A percentile compares a stretch with the other conserved stretches of the same genome.
Evolutionary conservation across 92 coral and sea anemone genomes (phyloP).

Genomic region (Montipora capitata): DNA sequence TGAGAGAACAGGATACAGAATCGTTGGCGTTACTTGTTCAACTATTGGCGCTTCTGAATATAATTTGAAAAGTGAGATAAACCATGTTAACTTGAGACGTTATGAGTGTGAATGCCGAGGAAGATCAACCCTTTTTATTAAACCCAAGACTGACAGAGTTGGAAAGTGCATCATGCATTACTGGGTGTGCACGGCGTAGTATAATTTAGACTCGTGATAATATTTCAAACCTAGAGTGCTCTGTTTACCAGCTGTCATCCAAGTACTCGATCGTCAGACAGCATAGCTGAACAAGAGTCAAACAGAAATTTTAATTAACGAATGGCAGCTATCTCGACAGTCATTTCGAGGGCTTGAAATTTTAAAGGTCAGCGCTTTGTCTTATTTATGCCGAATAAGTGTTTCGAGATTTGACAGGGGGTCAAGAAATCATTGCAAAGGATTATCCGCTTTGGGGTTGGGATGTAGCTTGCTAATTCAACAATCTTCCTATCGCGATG

Average conservation of each 20-base stretch:
- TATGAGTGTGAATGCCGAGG: slow-evolving; percentile 78
- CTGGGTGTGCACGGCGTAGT: slow-evolving; percentile 77
- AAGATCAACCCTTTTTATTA: slow-evolving; percentile 34
- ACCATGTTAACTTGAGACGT: slow-evolving; percentile 1
- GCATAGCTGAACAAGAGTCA: background rate
- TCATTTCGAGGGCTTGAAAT: too few relatives aligned
- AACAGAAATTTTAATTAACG: too few relatives aligned
- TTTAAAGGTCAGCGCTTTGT: too few relatives aligned
- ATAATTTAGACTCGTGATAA: background rate
- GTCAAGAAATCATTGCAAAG: too few relatives aligned
- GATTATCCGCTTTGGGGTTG: too few relatives aligned
- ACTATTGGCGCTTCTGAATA: slow-evolving; percentile 75
- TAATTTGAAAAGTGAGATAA: slow-evolving; percentile 58
- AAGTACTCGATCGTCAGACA: background rate
- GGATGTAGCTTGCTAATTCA: too few relatives aligned
- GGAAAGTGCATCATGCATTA: slow-evolving; percentile 76
- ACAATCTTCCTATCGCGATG: too few relatives aligned
- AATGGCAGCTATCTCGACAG: too few relatives aligned
- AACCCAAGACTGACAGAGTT: background rate
- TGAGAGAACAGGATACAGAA: slow-evolving; percentile 56
- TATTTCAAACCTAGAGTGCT: background rate
- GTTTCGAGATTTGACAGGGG: too few relatives aligned
- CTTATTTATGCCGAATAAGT: too few relatives aligned
- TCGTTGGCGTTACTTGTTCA: slow-evolving; percentile 69
- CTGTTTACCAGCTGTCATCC: background rate